Evolutionary conservation across 1,140 invertebrate genomes (phyloP).

Genomic region (Drosophila sproati): DNA sequence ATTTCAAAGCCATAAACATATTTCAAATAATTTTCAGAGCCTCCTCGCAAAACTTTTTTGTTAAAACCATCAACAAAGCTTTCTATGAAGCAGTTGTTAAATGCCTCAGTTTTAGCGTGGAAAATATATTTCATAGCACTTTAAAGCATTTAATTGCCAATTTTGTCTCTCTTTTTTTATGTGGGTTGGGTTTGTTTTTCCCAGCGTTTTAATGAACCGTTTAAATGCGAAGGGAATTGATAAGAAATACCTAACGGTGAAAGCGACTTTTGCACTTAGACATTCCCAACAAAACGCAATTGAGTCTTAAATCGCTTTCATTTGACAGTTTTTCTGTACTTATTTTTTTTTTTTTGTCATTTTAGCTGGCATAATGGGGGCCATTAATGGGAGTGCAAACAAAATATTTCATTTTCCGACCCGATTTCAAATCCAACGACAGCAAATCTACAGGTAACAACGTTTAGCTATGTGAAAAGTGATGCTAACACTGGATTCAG

Average conservation of each 20-base stretch:
- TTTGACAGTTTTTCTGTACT: conserved; percentile 5
- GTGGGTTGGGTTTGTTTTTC: conserved; percentile 21
- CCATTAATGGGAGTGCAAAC: conserved; percentile 3
- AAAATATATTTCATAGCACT: conserved; percentile 15
- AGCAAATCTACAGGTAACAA: conserved; percentile 3
- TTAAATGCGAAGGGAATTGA: conserved; percentile 21
- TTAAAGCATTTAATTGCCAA: conserved; percentile 35
- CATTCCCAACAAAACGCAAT: not conserved
- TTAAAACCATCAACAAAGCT: conserved; percentile 16
- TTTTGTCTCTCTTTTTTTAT: conserved; percentile 8
- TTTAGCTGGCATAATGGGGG: conserved; percentile 8
- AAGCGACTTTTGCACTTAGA: conserved; percentile 18
- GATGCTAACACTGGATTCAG: conserved; percentile 6
- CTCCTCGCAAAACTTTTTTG: not conserved
- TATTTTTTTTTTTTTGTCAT: conserved; percentile 3
- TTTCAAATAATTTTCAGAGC: conserved; percentile 51
- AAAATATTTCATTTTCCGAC: conserved; percentile 10
- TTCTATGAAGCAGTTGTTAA: conserved; percentile 11
- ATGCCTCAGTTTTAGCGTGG: conserved; percentile 7
- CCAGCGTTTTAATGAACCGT: conserved; percentile 44
- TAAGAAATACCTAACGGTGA: conserved; percentile 41
- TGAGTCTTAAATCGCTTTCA: not conserved
- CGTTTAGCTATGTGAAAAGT: conserved; percentile 22
- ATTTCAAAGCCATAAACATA: conserved; percentile 53
- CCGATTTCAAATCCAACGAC: not conserved